Percentiles rank a stretch among this genome's conserved stretches.
phyloP scores from a whole-genome alignment of 2,113 vertebrate genomes.

The Alaudala cheleensis region DNA sequence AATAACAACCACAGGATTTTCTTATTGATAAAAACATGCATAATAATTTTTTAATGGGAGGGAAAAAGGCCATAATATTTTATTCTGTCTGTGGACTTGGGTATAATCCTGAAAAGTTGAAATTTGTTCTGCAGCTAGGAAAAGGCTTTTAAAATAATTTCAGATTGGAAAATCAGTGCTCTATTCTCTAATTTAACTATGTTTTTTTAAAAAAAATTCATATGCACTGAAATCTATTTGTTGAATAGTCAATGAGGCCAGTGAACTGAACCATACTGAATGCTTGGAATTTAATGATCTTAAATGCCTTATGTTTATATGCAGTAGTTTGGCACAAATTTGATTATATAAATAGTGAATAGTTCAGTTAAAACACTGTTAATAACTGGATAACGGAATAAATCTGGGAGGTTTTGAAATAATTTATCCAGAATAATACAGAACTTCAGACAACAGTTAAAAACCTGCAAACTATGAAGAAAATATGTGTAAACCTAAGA shows the following conservation, averaged over 20 bases:
- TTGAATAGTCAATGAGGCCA: background rate
- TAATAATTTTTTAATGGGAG: background rate
- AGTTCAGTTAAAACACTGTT: background rate
- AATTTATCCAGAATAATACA: background rate
- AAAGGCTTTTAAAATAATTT: background rate
- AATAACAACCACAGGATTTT: background rate
- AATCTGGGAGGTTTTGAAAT: background rate
- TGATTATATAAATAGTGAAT: background rate
- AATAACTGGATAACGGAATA: background rate
- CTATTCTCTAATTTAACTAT: background rate
- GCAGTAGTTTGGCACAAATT: background rate
- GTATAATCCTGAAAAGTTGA: background rate
- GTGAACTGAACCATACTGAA: conserved; percentile 5
- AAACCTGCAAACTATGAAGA: accelerated
- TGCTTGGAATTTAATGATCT: conserved; percentile 6
- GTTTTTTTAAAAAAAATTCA: background rate
- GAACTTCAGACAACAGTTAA: background rate
- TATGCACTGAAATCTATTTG: background rate
- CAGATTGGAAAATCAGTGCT: background rate
- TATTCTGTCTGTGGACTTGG: accelerated
- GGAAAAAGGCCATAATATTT: accelerated
- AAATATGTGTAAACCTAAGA: background rate
- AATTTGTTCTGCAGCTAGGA: background rate
- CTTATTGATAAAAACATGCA: background rate
- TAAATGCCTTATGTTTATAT: background rate